Percentiles rank a stretch among this genome's conserved stretches.
Conservation (phyloP, 2,113 vertebrate genomes). For the Pontoporia blainvillei region DNA sequence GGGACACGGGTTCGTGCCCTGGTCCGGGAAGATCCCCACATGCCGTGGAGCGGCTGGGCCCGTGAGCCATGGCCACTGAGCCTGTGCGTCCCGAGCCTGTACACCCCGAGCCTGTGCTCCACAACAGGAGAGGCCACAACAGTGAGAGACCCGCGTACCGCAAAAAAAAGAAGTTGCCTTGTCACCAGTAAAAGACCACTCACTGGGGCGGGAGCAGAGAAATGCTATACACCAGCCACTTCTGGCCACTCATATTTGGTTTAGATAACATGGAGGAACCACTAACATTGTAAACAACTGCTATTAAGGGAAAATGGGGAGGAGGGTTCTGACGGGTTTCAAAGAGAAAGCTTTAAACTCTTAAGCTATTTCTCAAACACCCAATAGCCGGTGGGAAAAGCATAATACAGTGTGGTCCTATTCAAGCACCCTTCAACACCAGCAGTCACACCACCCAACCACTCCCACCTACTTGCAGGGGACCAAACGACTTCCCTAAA, state of each 20-base stretch:
- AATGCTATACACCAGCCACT: background rate
- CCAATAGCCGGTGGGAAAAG: background rate
- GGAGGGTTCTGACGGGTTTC: background rate
- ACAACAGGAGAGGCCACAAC: no score
- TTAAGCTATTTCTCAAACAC: background rate
- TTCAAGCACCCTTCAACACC: background rate
- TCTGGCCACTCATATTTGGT: background rate
- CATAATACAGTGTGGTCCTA: background rate
- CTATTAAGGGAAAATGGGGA: constrained; percentile 4
- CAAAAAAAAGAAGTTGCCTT: background rate
- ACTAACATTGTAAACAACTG: constrained; percentile 20
- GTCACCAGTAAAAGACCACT: background rate
- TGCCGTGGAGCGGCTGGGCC: no score
- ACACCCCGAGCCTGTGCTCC: no score
- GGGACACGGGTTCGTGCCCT: no score
- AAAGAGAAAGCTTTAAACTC: constrained; percentile 32
- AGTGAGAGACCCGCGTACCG: no score
- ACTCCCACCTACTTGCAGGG: background rate
- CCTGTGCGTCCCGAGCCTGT: no score
- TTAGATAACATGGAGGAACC: constrained; percentile 11
- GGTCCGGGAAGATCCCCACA: no score
- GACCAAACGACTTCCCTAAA: background rate
- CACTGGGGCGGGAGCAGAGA: background rate
- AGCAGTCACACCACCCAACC: background rate
- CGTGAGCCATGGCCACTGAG: no score